Evolutionary conservation across 2,888 invertebrate genomes (phyloP).

Genomic region (Pyralis farinalis): DNA sequence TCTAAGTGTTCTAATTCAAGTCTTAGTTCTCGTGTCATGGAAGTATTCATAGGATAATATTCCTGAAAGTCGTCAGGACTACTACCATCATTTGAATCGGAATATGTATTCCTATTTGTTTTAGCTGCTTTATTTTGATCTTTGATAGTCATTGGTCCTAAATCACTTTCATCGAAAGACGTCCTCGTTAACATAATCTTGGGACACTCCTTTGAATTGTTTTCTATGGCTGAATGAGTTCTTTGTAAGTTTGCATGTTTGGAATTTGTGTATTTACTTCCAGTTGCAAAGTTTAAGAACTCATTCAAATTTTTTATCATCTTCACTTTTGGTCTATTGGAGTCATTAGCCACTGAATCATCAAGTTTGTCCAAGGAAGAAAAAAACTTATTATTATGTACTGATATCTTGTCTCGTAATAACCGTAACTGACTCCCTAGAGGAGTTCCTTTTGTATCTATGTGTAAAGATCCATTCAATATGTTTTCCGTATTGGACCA

Average conservation of each 20-base stretch:
- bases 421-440: conserved; percentile 66
- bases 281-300: conserved; percentile 88
- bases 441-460: conserved; percentile 50
- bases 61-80: conserved; percentile 91
- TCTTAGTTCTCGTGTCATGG: conserved; percentile 91
- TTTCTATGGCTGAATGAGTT: conserved; percentile 57
- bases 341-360: conserved; percentile 48
- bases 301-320: conserved; percentile 91
- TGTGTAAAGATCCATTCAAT: conserved; percentile 51
- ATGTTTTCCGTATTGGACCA: conserved; percentile 61
- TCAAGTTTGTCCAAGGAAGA: conserved; percentile 82
- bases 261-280: conserved; percentile 69
- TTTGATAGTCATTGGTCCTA: conserved; percentile 25
- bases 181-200: conserved; percentile 61
- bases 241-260: conserved; percentile 55
- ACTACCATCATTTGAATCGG: conserved; percentile 77
- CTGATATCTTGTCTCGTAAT: conserved; percentile 64
- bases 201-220: conserved; percentile 50
- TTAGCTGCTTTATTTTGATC: conserved; percentile 44
- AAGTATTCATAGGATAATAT: conserved; percentile 93
- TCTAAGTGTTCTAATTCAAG: conserved; percentile 92
- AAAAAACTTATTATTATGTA: conserved; percentile 74
- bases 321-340: conserved; percentile 61
- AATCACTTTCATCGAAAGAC: conserved; percentile 50
- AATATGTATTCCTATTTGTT: conserved; percentile 42